A percentile compares a stretch with the other conserved stretches of the same genome.
These are phyloP conservation scores for Willowsia nigromaculata DNA, from an alignment of 2,888 invertebrate species.

Conservation along the genomic window DNA sequence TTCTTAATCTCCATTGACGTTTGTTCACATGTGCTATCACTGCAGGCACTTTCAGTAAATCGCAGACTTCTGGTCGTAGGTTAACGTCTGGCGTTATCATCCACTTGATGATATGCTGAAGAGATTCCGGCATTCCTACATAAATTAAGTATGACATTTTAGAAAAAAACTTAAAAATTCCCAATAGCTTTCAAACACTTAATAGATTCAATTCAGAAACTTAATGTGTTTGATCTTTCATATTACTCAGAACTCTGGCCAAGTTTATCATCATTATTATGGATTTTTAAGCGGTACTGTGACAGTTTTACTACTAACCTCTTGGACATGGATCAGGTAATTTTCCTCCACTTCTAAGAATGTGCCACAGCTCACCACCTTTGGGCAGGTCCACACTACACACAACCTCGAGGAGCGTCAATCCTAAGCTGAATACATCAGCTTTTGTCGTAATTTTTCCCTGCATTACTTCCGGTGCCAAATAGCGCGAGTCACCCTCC, in stretches of 20 bases:
- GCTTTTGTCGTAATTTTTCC: constrained; percentile 86
- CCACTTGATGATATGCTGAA: constrained; percentile 82
- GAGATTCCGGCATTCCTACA: constrained; percentile 82
- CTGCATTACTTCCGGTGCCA: constrained; percentile 87
- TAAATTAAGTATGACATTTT: no score
- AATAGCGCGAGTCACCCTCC: constrained; percentile 89
- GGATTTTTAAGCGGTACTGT: neutral
- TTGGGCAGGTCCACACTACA: constrained; percentile 86
- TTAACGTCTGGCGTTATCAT: constrained; percentile 84
- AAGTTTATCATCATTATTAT: constrained; percentile 52
- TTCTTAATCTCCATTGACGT: constrained; percentile 71
- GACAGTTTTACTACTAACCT: constrained; percentile 79
- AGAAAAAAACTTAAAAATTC: no score
- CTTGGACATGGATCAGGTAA: constrained; percentile 82
- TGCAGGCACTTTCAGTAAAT: constrained; percentile 81
- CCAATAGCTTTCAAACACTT: no score
- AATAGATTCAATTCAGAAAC: neutral
- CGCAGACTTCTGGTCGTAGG: constrained; percentile 82
- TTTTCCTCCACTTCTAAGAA: constrained; percentile 82
- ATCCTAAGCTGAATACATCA: constrained; percentile 88
- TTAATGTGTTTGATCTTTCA: constrained; percentile 10
- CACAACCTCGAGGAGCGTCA: constrained; percentile 87
- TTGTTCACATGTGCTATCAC: constrained; percentile 78
- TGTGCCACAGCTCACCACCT: constrained; percentile 86
- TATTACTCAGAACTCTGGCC: constrained; percentile 58